Evolutionary conservation across 2,113 vertebrate species (phyloP), one percentile per base, ranked within the genome.

Genomic region (Emydocephalus ijimae): DNA sequence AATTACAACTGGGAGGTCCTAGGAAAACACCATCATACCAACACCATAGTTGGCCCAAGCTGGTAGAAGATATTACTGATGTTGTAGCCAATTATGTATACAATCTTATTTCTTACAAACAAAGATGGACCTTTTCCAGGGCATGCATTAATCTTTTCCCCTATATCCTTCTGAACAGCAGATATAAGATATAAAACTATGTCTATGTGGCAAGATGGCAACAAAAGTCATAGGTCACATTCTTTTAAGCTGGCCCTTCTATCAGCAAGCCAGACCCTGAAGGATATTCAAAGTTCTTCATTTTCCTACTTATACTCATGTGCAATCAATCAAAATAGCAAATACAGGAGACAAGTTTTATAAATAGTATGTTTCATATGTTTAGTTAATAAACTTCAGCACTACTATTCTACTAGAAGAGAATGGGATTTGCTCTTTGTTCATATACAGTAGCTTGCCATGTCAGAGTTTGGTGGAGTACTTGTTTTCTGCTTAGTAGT

Each of bases 1-100:
- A 85, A 92, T 85, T 89, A 50, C 86, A 57, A 45, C 18, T 48
- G 15, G 39, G 61, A 94, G 34, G 93, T 88, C 24, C 24, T 95
- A 81, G 69, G 14, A 94, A 95, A 92, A 94, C 61, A 0, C 11
- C 92, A 48, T 89, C 11, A 45, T 45, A 45, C 45, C 45, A 45
- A 45, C 45, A 45, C 45, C 45, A 45, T 11, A 15, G 12, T 15
- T 69, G 61, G 61, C 29, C 64, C 29, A 69, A 69, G 64, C 6
- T 69, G 64, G 64, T 6, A 5, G 64, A 74, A 74, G 14, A 74
- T 34, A 34, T 74, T 74, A 34, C 14, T 34, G n/a, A n/a, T 74
- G 5, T 74, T 74, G 29, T 12, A 74, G n/a, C 12, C 64, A 74
- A 34, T 34, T 18, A 34, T 74, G 5, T 34, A 34, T 29, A 34